phyloP scores from a whole-genome alignment of 53 echinoderm and acorn worm species.

The Zoroaster sp. region DNA sequence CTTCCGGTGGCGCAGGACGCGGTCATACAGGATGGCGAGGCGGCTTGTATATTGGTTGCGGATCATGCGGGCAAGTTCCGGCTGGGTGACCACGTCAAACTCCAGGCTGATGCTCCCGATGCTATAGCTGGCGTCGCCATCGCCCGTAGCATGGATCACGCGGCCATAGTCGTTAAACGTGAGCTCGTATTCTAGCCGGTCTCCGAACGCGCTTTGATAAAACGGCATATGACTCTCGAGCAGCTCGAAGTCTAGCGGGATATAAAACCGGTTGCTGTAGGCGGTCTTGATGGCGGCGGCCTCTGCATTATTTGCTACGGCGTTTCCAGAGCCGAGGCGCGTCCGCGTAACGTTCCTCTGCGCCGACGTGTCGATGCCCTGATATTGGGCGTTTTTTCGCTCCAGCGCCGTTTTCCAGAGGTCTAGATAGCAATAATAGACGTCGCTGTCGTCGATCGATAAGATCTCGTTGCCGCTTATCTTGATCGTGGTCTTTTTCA shows the following conservation, averaged over 20 bases:
- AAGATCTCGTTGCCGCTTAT: background rate
- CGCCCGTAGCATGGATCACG: no score
- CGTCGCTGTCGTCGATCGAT: background rate
- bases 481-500: slow-evolving; percentile 10
- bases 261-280: slow-evolving; percentile 2
- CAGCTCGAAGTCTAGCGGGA: slow-evolving; percentile 48
- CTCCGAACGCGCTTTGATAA: slow-evolving; percentile 15
- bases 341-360: background rate
- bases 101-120: no score
- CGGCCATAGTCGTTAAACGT: background rate
- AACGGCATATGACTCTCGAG: slow-evolving; percentile 19
- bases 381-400: background rate
- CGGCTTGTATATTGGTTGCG: no score
- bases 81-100: no score
- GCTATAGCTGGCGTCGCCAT: no score
- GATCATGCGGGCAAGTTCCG: no score
- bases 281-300: slow-evolving; percentile 23
- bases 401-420: slow-evolving; percentile 18
- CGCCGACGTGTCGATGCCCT: slow-evolving; percentile 1
- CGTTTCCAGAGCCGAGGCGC: slow-evolving; percentile 31
- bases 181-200: slow-evolving; percentile 22
- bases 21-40: background rate
- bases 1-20: background rate
- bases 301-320: background rate
- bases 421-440: slow-evolving; percentile 3